A percentile compares a stretch with the other conserved stretches of the same genome.
These are phyloP conservation scores for Germaria angustata DNA, from an alignment of 2,888 invertebrate species.

Conservation along the genomic window DNA sequence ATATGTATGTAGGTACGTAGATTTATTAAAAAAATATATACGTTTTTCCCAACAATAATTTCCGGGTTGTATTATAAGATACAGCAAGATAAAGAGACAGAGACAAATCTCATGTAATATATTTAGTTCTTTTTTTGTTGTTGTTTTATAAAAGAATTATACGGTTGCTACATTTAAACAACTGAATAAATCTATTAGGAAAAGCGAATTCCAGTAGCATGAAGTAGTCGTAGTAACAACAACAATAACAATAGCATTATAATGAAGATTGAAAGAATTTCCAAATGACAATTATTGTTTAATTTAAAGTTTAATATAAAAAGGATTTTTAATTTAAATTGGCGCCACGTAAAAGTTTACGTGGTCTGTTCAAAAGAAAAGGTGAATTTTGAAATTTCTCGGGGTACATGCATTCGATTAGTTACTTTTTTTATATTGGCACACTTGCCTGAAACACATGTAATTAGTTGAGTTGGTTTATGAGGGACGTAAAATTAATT, in stretches of 20 bases:
- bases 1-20: not conserved
- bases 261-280: not conserved
- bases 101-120: conserved; percentile 33
- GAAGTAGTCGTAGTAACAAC: not conserved
- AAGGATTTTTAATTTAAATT: not conserved
- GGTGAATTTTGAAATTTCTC: no score
- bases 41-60: conserved; percentile 43
- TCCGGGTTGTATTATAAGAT: conserved; percentile 56
- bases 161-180: not conserved
- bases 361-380: no score
- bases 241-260: not conserved
- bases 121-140: not conserved
- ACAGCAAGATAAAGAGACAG: conserved; percentile 22
- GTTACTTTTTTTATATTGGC: no score
- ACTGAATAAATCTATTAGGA: conserved; percentile 3
- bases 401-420: no score
- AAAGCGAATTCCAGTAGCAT: not conserved
- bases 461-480: no score
- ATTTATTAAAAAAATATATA: not conserved
- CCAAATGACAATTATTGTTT: conserved; percentile 14
- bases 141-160: conserved; percentile 40
- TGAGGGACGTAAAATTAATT: no score
- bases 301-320: conserved; percentile 8
- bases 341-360: not conserved
- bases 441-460: no score